These are phyloP conservation scores for Lymantria dispar DNA, from an alignment of 2,888 invertebrate species.

Conservation along the genomic window DNA sequence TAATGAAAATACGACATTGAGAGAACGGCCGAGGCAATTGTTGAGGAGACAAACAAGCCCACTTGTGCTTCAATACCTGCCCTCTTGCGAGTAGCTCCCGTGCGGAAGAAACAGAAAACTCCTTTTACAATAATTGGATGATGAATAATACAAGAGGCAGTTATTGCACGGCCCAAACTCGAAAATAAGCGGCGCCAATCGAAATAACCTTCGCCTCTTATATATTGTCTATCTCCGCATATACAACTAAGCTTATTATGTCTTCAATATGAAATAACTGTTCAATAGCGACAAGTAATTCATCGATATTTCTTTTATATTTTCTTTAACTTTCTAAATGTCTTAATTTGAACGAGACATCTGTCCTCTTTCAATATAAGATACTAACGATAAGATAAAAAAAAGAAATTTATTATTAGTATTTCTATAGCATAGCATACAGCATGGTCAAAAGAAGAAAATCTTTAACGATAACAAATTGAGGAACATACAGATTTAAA, in stretches of 20 bases:
- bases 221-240: slow-evolving; percentile 10
- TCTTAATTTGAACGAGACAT: too few relatives aligned
- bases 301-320: slow-evolving; percentile 2
- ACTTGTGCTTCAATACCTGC: slow-evolving; percentile 43
- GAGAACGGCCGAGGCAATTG: slow-evolving; percentile 56
- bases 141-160: slow-evolving; percentile 81
- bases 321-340: too few relatives aligned
- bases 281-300: slow-evolving; percentile 1
- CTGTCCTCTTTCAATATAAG: too few relatives aligned
- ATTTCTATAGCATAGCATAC: too few relatives aligned
- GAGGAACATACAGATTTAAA: too few relatives aligned
- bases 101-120: slow-evolving; percentile 63
- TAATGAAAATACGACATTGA: slow-evolving; percentile 57
- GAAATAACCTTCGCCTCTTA: slow-evolving; percentile 21
- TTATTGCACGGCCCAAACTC: slow-evolving; percentile 68
- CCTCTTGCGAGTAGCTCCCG: slow-evolving; percentile 35
- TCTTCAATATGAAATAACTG: slow-evolving; percentile 18
- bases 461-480: too few relatives aligned
- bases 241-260: slow-evolving; percentile 20
- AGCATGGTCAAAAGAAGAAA: too few relatives aligned
- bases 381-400: too few relatives aligned
- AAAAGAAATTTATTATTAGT: too few relatives aligned
- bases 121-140: slow-evolving; percentile 80
- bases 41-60: slow-evolving; percentile 60
- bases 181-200: slow-evolving; percentile 53